These are phyloP conservation scores for Eulacestoma nigropectus DNA, from an alignment of 2,113 vertebrate genomes.

Conservation along the genomic window DNA sequence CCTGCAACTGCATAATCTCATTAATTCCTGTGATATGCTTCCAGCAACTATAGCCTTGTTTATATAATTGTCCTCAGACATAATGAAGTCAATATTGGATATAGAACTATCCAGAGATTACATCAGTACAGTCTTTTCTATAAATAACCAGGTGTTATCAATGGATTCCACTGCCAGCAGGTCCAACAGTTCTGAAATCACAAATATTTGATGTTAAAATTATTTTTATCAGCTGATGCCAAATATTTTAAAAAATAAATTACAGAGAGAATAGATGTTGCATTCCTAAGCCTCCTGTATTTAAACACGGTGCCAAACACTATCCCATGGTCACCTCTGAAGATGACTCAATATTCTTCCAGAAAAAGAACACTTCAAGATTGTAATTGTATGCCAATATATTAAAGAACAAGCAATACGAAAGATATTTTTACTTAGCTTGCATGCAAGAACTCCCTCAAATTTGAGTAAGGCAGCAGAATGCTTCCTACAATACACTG, in stretches of 20 bases:
- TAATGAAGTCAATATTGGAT: background rate
- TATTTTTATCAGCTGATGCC: background rate
- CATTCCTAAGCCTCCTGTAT: background rate
- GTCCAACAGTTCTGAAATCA: background rate
- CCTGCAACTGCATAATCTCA: background rate
- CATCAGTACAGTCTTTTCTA: background rate
- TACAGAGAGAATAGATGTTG: background rate
- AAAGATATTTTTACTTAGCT: background rate
- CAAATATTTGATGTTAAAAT: background rate
- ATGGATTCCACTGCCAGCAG: background rate
- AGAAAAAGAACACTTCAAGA: background rate
- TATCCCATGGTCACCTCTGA: background rate
- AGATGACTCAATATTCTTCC: background rate
- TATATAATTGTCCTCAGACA: background rate
- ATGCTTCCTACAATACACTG: background rate
- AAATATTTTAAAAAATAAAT: background rate
- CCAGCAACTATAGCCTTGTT: background rate
- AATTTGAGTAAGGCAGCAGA: background rate
- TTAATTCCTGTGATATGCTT: background rate
- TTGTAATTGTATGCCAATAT: background rate
- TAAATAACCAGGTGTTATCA: background rate
- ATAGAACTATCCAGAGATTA: background rate
- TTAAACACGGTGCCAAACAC: background rate
- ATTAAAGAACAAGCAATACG: background rate
- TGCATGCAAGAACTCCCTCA: background rate